These are phyloP conservation scores for Oppia nitens DNA, from an alignment of 1,140 invertebrate genomes.

Conservation along the genomic window DNA sequence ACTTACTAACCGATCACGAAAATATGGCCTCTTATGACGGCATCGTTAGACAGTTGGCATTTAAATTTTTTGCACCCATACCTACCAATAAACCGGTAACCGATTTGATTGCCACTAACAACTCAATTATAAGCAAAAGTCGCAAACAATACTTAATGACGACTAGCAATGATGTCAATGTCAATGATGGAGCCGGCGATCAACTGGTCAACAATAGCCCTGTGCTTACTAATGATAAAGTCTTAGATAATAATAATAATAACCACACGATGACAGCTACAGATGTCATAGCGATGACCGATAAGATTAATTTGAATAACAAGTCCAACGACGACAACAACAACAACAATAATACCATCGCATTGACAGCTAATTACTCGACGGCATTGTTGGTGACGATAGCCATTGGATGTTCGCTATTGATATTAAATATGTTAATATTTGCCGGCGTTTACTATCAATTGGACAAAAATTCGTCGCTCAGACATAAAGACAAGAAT, in stretches of 20 bases:
- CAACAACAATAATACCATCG: neutral
- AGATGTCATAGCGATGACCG: neutral
- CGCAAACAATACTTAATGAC: neutral
- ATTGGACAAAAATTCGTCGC: slow-evolving; percentile 36
- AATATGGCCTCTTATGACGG: slow-evolving; percentile 33
- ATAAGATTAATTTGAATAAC: neutral
- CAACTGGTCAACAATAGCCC: neutral
- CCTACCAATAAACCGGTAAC: neutral
- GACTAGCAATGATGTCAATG: neutral
- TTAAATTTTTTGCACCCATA: slow-evolving; percentile 1
- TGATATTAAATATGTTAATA: slow-evolving; percentile 76
- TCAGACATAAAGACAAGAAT: neutral
- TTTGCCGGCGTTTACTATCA: slow-evolving; percentile 83
- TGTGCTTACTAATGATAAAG: neutral
- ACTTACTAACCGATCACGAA: slow-evolving; percentile 52
- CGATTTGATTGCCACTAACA: neutral
- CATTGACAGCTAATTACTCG: slow-evolving; percentile 48
- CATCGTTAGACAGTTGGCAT: slow-evolving; percentile 16
- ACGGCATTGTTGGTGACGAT: slow-evolving; percentile 75
- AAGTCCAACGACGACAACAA: neutral
- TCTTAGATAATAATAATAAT: too few species aligned
- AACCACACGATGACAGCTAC: neutral
- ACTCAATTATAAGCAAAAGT: neutral
- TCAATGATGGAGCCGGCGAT: neutral
- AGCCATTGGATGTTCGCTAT: slow-evolving; percentile 67